Evolutionary conservation across 2,888 invertebrate genomes (phyloP).

Genomic region (Kryphioiulus occultus): DNA sequence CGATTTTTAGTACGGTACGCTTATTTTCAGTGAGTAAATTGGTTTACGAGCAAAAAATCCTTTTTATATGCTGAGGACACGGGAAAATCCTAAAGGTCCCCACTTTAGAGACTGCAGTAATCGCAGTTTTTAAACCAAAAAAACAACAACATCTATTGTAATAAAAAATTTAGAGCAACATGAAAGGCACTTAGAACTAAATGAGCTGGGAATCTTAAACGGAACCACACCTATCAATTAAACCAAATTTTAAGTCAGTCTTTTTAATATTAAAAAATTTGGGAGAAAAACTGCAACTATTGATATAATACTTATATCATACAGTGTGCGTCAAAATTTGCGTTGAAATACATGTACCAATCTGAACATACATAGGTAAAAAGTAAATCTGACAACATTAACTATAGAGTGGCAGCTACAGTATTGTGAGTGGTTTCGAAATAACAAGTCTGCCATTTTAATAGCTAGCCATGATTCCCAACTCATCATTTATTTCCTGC

Average conservation of each 20-base stretch:
- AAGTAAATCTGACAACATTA: too few species aligned
- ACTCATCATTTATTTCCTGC: background rate
- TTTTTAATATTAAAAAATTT: too few species aligned
- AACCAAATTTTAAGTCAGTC: too few species aligned
- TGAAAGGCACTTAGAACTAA: background rate
- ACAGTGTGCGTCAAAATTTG: too few species aligned
- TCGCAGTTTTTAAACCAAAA: background rate
- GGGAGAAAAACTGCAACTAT: too few species aligned
- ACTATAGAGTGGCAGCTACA: too few species aligned
- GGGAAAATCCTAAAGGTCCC: too few species aligned
- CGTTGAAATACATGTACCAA: too few species aligned
- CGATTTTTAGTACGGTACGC: background rate
- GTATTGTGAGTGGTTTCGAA: too few species aligned
- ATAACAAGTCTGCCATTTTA: background rate
- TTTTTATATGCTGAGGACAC: background rate
- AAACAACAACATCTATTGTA: background rate
- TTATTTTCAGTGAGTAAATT: background rate
- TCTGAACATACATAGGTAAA: too few species aligned
- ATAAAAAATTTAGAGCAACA: too few species aligned
- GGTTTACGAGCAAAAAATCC: background rate
- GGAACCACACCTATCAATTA: background rate
- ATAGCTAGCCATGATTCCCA: background rate
- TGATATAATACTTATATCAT: too few species aligned
- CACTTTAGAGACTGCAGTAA: background rate
- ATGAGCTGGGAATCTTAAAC: background rate